Base-by-base conservation (phyloP, 2,888 invertebrate genomes). In the Papilio protenor region DNA sequence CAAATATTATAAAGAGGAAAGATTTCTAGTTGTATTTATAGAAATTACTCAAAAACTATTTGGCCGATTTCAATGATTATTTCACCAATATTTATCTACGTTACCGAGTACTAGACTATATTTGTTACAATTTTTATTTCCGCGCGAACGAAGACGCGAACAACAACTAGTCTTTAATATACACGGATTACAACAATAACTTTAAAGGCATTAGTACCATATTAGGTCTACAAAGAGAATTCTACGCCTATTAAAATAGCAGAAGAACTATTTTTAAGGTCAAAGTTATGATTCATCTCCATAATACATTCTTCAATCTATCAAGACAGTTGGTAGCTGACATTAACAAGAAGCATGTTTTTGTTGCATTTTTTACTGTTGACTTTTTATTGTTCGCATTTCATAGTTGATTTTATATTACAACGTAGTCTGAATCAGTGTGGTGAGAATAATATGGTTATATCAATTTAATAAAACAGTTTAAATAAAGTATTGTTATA, bases 301-400 rank as follows among this genome's bases (percentile, higher is more conserved):
- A 45, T 18, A n/a, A 66, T 64, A 64, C 66, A 66, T 66, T 66
- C 66, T 45, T 27, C 18, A 40, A 40, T 18, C 8, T 64, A 64
- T 66, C 40, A 45, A 12, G 66, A 66, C 66, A 66, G 40, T 40
- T 66, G 66, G 66, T n/a, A 16, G 12, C 2, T 59, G 61, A 66
- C 40, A 45, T 66, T 64, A 40, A 6, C 64, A 33, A 33, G 5
- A 66, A 45, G 10, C n/a, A 45, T 21, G 66, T 66, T 66, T 66
- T 66, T 66, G 40, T 40, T 66, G 66, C 66, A 66, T 45, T 66
- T 66, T 66, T 66, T 40, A 66, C 18, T n/a, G n/a, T 66, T 66
- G 57, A 59, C 23, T 10, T 16, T 59, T 59, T 27, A 27, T 59
- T 57, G 21, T 57, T 57, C 11, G 64, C n/a, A n/a, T 23, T 40